Conservation (phyloP, 2,797 vertebrate genomes). For the Melanotaenia parkinsoni region DNA sequence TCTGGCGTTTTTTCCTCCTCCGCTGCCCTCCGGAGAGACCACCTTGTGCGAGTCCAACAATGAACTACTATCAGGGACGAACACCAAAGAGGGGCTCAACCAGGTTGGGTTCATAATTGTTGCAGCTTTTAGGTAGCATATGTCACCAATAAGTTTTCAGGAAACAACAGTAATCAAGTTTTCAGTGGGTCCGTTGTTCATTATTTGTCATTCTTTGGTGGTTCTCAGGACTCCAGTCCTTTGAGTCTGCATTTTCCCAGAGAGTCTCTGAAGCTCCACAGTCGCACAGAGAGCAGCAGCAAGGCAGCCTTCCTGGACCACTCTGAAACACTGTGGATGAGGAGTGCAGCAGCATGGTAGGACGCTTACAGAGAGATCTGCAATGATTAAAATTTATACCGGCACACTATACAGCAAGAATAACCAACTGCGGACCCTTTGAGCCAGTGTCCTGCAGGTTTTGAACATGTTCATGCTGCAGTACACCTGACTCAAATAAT, state of each 20-base stretch:
- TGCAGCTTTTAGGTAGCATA: too few relatives aligned
- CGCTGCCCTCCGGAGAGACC: conserved; percentile 80
- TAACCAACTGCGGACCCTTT: too few relatives aligned
- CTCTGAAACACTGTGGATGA: conserved; percentile 91
- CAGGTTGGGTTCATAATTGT: conserved; percentile 73
- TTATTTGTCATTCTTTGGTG: not conserved
- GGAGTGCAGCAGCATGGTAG: conserved; percentile 91
- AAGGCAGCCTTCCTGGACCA: conserved; percentile 92
- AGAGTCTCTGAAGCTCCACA: conserved; percentile 89
- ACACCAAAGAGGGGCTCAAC: conserved; percentile 76
- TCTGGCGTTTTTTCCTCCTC: conserved; percentile 87
- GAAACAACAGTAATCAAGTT: not conserved
- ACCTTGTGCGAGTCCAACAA: conserved; percentile 92
- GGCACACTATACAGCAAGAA: too few relatives aligned
- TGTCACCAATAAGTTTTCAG: not conserved
- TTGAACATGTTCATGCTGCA: too few relatives aligned
- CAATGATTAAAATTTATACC: not conserved
- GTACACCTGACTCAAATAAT: too few relatives aligned
- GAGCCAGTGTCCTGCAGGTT: too few relatives aligned
- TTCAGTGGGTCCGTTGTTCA: not conserved
- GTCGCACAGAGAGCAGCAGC: conserved; percentile 88
- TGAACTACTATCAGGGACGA: conserved; percentile 82
- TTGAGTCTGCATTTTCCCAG: conserved; percentile 85
- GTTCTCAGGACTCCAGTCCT: conserved; percentile 83
- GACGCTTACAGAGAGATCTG: conserved; percentile 1